Conservation (phyloP, 1,140 invertebrate species). For the Leptinotarsa undecemlineata region DNA sequence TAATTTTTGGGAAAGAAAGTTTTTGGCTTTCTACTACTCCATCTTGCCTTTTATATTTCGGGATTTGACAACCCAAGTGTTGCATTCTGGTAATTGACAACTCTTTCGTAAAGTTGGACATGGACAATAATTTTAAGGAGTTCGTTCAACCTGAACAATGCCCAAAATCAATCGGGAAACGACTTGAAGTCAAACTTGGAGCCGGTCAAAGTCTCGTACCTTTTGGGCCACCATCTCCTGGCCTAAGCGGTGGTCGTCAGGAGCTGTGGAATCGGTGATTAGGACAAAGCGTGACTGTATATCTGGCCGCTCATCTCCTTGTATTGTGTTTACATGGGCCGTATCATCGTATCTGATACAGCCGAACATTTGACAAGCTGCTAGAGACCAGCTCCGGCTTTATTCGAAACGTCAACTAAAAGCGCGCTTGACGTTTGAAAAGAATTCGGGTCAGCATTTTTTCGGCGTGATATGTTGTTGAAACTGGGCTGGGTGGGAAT, state of each 20-base stretch:
- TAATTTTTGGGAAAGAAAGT: too few relatives aligned
- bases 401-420: constrained; percentile 3
- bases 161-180: too few relatives aligned
- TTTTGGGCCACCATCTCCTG: neutral
- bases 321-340: constrained; percentile 39
- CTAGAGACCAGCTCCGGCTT: constrained; percentile 1
- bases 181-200: too few relatives aligned
- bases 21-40: too few relatives aligned
- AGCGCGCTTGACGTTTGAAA: neutral
- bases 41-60: too few relatives aligned
- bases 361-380: constrained; percentile 22
- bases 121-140: too few relatives aligned
- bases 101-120: too few relatives aligned
- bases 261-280: constrained; percentile 24
- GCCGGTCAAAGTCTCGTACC: too few relatives aligned
- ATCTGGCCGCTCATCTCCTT: constrained; percentile 36
- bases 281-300: constrained; percentile 33
- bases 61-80: too few relatives aligned
- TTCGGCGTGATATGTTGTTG: neutral
- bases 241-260: constrained; percentile 20
- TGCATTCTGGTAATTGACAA: too few relatives aligned
- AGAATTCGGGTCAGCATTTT: constrained; percentile 11
- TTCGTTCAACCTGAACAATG: too few relatives aligned
- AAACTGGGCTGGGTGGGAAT: neutral
- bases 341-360: constrained; percentile 33